Evolutionary conservation across 2,113 vertebrate species (phyloP).

Genomic region (Saccopteryx leptura): DNA sequence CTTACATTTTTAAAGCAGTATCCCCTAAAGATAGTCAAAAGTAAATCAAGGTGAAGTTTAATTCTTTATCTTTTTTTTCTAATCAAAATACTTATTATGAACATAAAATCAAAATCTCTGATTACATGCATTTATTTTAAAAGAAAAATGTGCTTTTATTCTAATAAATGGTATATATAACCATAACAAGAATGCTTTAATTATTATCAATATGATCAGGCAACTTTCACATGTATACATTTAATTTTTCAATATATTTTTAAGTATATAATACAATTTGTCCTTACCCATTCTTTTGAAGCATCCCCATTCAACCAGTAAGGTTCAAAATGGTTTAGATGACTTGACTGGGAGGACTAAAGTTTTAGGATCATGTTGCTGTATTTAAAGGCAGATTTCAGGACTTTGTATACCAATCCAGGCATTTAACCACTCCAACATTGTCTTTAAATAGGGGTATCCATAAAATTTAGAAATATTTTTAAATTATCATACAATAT

Average conservation of each 20-base stretch:
- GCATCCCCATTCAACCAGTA: neutral
- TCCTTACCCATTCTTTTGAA: neutral
- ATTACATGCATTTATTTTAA: conserved; percentile 76
- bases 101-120: conserved; percentile 77
- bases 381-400: neutral
- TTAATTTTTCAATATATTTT: conserved; percentile 16
- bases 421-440: neutral
- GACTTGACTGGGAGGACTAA: neutral
- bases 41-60: conserved; percentile 81
- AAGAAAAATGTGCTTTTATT: conserved; percentile 53
- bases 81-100: conserved; percentile 74
- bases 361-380: neutral
- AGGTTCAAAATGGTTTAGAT: neutral
- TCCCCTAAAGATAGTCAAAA: conserved; percentile 83
- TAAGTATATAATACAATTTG: neutral
- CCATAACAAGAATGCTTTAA: neutral
- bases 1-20: conserved; percentile 83
- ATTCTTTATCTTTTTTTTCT: conserved; percentile 71
- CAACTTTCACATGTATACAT: neutral
- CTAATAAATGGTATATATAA: conserved; percentile 16
- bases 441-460: neutral
- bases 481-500: neutral
- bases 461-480: neutral
- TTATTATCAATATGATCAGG: conserved; percentile 5
- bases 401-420: neutral